A percentile compares a stretch with the other conserved stretches of the same genome.
Evolutionary conservation across 2,113 vertebrate species (phyloP).

Genomic region (Pygoscelis antarcticus): DNA sequence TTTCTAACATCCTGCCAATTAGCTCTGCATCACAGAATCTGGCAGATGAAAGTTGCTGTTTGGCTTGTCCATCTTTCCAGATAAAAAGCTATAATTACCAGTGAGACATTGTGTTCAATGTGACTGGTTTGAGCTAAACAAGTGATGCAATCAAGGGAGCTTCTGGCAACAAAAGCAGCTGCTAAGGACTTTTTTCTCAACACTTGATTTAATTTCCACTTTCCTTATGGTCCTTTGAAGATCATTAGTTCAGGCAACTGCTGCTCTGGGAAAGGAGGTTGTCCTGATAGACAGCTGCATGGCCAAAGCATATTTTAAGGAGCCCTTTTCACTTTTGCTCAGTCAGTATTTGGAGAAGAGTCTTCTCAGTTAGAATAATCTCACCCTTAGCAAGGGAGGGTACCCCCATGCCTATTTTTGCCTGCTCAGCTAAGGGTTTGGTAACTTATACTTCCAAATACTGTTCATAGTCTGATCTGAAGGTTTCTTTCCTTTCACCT

Average conservation of each 20-base stretch:
- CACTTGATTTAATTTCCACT: conserved; percentile 42
- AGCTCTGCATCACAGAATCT: conserved; percentile 9
- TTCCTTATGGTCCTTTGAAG: conserved; percentile 32
- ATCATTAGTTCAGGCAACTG: neutral
- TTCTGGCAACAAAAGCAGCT: conserved; percentile 58
- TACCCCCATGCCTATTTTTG: neutral
- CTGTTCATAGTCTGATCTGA: neutral
- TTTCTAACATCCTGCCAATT: conserved; percentile 8
- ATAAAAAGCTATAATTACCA: conserved; percentile 16
- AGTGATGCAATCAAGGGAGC: conserved; percentile 42
- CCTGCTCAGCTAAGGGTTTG: neutral
- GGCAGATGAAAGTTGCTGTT: conserved; percentile 14
- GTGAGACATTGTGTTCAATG: neutral
- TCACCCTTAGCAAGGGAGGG: neutral
- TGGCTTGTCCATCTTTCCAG: conserved; percentile 24
- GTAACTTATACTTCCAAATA: neutral
- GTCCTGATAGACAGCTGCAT: neutral
- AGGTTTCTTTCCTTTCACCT: neutral
- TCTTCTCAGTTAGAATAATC: neutral
- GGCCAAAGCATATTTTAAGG: neutral
- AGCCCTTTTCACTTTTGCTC: neutral
- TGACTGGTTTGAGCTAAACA: neutral
- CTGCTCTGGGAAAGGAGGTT: neutral
- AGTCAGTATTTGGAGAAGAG: neutral
- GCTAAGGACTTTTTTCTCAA: conserved; percentile 30